Percentiles rank a stretch among this genome's conserved stretches.
These are phyloP conservation scores for Meloe dianella DNA, from an alignment of 2,888 invertebrate species.

Conservation along the genomic window DNA sequence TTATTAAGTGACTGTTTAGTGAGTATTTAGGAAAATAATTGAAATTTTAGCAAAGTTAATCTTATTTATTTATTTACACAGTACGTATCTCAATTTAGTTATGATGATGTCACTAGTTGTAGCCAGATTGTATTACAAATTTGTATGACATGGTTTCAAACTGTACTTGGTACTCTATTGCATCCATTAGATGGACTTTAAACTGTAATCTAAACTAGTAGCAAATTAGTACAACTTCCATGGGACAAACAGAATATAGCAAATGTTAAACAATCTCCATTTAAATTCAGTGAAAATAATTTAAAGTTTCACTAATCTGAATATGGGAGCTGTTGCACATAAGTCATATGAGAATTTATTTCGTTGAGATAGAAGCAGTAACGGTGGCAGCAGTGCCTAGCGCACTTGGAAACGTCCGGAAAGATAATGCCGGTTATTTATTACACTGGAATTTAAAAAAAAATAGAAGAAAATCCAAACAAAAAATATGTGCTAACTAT, in stretches of 20 bases:
- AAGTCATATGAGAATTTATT: slow-evolving; percentile 6
- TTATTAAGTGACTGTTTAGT: too few relatives aligned
- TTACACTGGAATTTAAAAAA: background rate
- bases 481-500: background rate
- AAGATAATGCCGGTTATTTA: background rate
- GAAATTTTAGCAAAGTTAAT: too few relatives aligned
- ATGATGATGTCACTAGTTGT: background rate
- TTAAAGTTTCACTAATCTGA: background rate
- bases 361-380: background rate
- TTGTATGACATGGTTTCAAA: background rate
- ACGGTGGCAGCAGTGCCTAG: background rate
- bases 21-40: too few relatives aligned
- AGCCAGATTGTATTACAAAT: background rate
- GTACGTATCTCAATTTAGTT: background rate
- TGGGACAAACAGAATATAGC: slow-evolving; percentile 28
- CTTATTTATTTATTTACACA: too few relatives aligned
- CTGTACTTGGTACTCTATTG: slow-evolving; percentile 27
- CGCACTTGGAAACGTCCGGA: background rate
- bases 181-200: slow-evolving; percentile 44
- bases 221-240: slow-evolving; percentile 43
- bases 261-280: background rate
- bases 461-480: background rate
- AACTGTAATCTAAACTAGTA: slow-evolving; percentile 45
- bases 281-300: background rate
- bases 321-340: slow-evolving; percentile 3